A percentile compares a stretch with the other conserved stretches of the same genome.
Evolutionary conservation across 2,113 vertebrate species (phyloP).

Genomic region (Anoura caudifer): DNA sequence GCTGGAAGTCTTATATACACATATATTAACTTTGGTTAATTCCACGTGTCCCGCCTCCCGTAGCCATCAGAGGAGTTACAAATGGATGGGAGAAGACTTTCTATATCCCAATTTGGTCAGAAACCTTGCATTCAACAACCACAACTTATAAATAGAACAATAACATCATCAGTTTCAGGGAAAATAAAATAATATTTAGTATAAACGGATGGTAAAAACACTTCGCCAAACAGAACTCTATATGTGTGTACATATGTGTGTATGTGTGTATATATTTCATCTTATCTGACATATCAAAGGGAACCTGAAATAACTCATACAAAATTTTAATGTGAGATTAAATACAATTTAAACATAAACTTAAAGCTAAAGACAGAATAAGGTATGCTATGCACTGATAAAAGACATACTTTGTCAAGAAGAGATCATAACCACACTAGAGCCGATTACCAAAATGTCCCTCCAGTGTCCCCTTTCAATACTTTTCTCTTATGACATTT

Average conservation of each 20-base stretch:
- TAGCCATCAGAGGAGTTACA: background rate
- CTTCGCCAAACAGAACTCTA: background rate
- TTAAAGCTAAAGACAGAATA: background rate
- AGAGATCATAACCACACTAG: background rate
- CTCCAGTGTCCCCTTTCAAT: background rate
- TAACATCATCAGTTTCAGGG: background rate
- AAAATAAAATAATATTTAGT: background rate
- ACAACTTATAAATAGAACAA: background rate
- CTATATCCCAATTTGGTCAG: background rate
- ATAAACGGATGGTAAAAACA: background rate
- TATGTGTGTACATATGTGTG: no score
- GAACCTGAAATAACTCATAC: background rate
- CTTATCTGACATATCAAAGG: background rate
- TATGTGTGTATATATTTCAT: no score
- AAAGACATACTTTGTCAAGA: background rate
- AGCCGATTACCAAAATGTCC: background rate
- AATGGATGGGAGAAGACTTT: background rate
- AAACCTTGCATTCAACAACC: background rate
- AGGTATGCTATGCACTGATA: background rate
- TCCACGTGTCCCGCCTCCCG: fast-evolving
- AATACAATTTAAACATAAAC: background rate
- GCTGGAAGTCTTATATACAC: background rate
- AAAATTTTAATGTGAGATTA: background rate
- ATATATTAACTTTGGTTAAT: background rate
- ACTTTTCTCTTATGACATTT: background rate